Base-by-base conservation (phyloP, 2,888 invertebrate genomes). In the Stramonita haemastoma region DNA sequence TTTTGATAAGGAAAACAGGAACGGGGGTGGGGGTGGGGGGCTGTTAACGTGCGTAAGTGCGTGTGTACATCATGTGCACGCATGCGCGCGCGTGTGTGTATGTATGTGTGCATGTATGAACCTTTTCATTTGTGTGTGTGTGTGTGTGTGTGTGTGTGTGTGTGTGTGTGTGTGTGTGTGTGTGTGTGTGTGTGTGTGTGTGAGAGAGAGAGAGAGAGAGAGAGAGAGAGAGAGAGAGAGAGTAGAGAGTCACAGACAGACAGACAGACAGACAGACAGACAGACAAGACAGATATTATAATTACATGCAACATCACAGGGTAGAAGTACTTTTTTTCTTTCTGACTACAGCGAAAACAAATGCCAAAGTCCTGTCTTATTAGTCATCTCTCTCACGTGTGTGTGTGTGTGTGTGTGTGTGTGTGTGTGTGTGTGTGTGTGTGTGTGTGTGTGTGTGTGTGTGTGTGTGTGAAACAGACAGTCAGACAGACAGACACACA, bases 131-230 rank as follows among this genome's bases (percentile, higher is more conserved):
- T 73, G 73, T 13, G 19, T 73, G 73, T 1, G 73, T 17, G 73
- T 6, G 73, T 6, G 73, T 6, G 73, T 13, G 19, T 26, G 19
- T 2, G 0, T 73, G 73, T 17, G 19, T 73, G 73, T 13, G 73
- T 73, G 73, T 13, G 73, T 73, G 73, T 73, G 73, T 73, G 73
- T 73, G 73, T 73, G 22, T n/a, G n/a, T n/a, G n/a, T n/a, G n/a
- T n/a, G n/a, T n/a, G n/a, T n/a, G n/a, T 29, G 29, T n/a, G 73
- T n/a, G 29, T 2, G 29, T 5, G 73, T 5, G 26, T 73, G 26
- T 29, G 73, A 26, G 73, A 73, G 11, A 26, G 11, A 73, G 11
- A n/a, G n/a, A 26, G 26, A 73, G 1, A 73, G 73, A 73, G 29
- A 73, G 11, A 73, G 73, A 26, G 11, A 17, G 26, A 73, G 22